A percentile compares a stretch with the other conserved stretches of the same genome.
phyloP scores from a whole-genome alignment of 2,797 vertebrate genomes.

The Phoeniculus purpureus region DNA sequence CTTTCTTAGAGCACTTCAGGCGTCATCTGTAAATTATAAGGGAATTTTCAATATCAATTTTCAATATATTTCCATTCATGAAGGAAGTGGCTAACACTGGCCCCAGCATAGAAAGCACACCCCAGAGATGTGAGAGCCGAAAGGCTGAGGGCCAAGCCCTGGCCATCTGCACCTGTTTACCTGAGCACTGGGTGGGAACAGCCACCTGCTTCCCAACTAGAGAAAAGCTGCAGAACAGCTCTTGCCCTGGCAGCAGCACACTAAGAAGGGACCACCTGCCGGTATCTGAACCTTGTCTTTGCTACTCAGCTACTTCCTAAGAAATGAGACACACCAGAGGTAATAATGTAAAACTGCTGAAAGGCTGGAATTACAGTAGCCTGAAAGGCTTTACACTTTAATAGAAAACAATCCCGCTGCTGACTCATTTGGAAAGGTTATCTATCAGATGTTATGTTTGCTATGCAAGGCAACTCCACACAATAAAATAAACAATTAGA shows the following conservation, averaged over 20 bases:
- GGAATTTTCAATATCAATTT: not conserved
- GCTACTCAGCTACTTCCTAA: not conserved
- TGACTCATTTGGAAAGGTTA: not conserved
- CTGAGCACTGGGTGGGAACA: not conserved
- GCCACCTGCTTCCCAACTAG: not conserved
- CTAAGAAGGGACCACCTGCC: not conserved
- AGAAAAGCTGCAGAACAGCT: not conserved
- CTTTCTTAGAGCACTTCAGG: not conserved
- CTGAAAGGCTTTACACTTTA: not conserved
- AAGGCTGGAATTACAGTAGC: not conserved
- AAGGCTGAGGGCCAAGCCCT: not conserved
- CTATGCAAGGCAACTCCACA: not conserved
- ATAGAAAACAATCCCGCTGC: not conserved
- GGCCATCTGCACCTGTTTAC: fast-evolving
- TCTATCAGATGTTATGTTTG: not conserved
- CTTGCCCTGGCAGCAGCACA: not conserved
- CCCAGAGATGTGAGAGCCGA: not conserved
- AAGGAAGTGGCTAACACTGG: not conserved
- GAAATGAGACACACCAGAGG: not conserved
- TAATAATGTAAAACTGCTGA: not conserved
- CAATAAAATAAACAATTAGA: slow-evolving; percentile 7
- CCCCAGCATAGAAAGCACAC: not conserved
- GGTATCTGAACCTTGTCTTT: not conserved
- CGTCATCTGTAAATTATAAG: not conserved
- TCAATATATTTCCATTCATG: not conserved